Evolutionary conservation across 2,113 vertebrate genomes (phyloP), one percentile per base, ranked within the genome.

Genomic region (Phyllopteryx taeniolatus): DNA sequence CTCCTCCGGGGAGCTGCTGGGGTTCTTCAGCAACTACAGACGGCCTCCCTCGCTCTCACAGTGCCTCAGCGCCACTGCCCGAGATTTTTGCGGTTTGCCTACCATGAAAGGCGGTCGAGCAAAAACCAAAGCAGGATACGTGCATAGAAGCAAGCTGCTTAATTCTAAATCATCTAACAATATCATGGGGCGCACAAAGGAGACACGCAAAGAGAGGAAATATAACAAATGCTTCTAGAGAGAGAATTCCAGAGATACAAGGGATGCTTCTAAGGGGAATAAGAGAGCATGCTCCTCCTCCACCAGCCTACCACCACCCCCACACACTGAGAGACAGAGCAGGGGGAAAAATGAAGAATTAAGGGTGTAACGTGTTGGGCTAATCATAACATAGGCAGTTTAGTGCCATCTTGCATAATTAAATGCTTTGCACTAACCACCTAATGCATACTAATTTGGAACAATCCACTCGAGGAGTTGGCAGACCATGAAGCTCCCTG

Each of bases 391-490:
- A 89, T 83, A 91, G 86, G 85, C 88, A 88, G 87, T 90, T 91
- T 90, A 91, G 90, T 85, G 86, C 84, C 88, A 92, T 89, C 83
- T 90, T 68, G 83, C 90, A 90, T 92, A 93, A 93, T 92, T 87
- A 94, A 92, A 88, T 86, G 88, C 88, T 90, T 86, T 85, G 86
- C 88, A 81, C 86, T 87, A 88, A 88, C 88, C 84, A 90, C 82
- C 85, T 90, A 92, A 91, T 88, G 89, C 90, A 92, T 92, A 88
- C 90, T 90, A 93, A 92, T 92, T 88, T 91, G 87, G 86, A 87
- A 90, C 85, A 84, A 90, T 89, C 87, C 85, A 88, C 86, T 91
- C 70, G 78, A 83, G 71, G 87, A 89, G 83, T 75, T 88, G 86
- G 86, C 82, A 88, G 87, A 90, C 77, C 84, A 84, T 90, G 89